Base-by-base conservation (phyloP, 2,888 invertebrate genomes). In the Sarcophaga carnaria region DNA sequence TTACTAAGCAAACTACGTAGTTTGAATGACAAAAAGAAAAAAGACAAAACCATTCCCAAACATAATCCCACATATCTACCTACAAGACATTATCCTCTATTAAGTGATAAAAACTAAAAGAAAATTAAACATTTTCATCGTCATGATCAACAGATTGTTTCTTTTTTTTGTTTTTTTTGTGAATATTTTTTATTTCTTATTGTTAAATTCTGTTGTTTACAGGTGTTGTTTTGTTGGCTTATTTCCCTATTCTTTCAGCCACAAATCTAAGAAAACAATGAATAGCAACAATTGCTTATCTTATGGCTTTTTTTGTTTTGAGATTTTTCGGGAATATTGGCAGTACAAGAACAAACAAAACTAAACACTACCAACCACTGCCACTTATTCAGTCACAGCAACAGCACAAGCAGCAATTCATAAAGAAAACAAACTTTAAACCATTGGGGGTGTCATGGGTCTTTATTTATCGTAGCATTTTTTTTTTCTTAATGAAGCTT, bases 1-100 rank as follows among this genome's bases (percentile, higher is more conserved):
- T 83, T 69, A 45, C 45, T 67, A 83, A 74, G 45, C 37, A 74
- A 79, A 79, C 63, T 70, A 70, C 59, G 74, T 83, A 78, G 59
- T 14, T 77, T 80, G 60, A 10, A 45, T 79, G 49, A 63, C 83
- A 45, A 70, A 74, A 17, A 12, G 1, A 17, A 54, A 17, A 54
- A 54, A 54, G 14, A 49, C 2, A 49, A 49, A 49, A 14, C 11
- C 20, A 45, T n/a, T 27, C 20, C 2, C 14, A 80, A 14, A 20
- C 27, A 59, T 11, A 49, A 0, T 63, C 47, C 14, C 8, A 62
- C 25, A 67, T 12, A 47, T 37, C 22, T 22, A 11, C 14, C 8
- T n/a, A 25, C 17, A 59, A 60, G n/a, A 27, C 11, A 59, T 54
- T 14, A 4, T 54, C 17, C 54, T 54, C 12, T 54, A 54, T 17